phyloP scores from a whole-genome alignment of 2,113 vertebrate genomes.

The Myotis brandtii region DNA sequence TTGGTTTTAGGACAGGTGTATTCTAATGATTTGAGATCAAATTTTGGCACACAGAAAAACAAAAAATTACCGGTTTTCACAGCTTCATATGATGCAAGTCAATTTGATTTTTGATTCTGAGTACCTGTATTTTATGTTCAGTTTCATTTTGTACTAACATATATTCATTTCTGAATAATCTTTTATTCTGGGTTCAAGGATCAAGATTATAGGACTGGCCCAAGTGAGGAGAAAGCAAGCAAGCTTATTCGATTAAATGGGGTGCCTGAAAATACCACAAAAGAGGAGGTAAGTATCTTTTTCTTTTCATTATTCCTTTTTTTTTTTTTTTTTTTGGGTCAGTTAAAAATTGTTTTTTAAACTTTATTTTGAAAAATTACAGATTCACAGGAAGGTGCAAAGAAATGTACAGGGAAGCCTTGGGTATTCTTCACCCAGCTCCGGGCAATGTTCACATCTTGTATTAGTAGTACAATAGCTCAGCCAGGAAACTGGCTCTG shows the following conservation, averaged over 20 bases:
- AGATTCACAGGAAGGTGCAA: neutral
- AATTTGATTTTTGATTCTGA: slow-evolving; percentile 55
- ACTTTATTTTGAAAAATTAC: slow-evolving; percentile 18
- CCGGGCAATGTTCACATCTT: neutral
- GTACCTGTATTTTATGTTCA: slow-evolving; percentile 17
- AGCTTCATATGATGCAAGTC: neutral
- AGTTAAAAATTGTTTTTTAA: neutral
- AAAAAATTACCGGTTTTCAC: neutral
- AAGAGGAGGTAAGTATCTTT: slow-evolving; percentile 92
- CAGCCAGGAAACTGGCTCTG: slow-evolving; percentile 2
- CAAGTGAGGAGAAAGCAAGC: slow-evolving; percentile 92
- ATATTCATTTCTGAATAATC: slow-evolving; percentile 76
- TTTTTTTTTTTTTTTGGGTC: neutral
- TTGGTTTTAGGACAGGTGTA: slow-evolving; percentile 1
- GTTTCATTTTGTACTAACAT: slow-evolving; percentile 36
- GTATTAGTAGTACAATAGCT: neutral
- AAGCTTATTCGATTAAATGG: slow-evolving; percentile 94
- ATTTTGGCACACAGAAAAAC: slow-evolving; percentile 22
- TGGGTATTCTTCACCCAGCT: neutral
- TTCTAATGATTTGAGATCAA: neutral
- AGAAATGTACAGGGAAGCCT: neutral
- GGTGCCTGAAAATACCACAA: slow-evolving; percentile 95
- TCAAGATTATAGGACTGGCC: slow-evolving; percentile 95
- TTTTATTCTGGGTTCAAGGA: slow-evolving; percentile 90
- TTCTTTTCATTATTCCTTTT: neutral